Conservation (phyloP, 2,113 vertebrate genomes). For the Hirundichthys speculiger region DNA sequence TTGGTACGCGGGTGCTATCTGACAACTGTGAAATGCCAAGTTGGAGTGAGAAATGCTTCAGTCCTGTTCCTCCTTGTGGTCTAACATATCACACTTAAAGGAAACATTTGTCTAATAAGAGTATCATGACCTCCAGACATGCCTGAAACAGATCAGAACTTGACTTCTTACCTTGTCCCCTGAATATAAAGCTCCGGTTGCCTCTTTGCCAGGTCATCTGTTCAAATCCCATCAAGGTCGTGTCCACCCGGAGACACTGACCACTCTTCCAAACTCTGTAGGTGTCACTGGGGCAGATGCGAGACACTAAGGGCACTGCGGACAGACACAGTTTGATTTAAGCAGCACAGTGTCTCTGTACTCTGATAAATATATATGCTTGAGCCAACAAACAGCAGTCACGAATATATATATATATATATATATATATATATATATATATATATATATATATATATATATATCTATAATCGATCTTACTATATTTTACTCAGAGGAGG, state of each 20-base stretch:
- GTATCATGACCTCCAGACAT: neutral
- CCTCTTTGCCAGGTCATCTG: slow-evolving; percentile 99
- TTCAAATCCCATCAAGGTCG: slow-evolving; percentile 95
- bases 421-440: no score
- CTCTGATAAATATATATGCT: no score
- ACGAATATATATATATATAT: no score
- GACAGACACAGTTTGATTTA: neutral
- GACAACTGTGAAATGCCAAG: neutral
- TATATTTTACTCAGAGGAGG: slow-evolving; percentile 18
- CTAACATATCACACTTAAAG: no score
- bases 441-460: no score
- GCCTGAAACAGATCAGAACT: neutral
- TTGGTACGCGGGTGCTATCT: no score
- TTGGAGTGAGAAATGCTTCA: no score
- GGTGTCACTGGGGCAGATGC: slow-evolving; percentile 97
- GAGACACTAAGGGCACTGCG: slow-evolving; percentile 94
- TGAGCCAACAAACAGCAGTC: no score
- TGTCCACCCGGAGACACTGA: slow-evolving; percentile 96
- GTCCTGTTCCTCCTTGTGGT: no score
- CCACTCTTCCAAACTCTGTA: slow-evolving; percentile 98
- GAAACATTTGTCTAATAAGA: neutral
- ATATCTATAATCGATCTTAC: no score
- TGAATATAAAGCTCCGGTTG: slow-evolving; percentile 96
- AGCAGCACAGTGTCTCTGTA: no score
- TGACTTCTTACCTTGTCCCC: slow-evolving; percentile 89